Conservation (phyloP, 2,797 vertebrate species). For the Notolabrus celidotus region DNA sequence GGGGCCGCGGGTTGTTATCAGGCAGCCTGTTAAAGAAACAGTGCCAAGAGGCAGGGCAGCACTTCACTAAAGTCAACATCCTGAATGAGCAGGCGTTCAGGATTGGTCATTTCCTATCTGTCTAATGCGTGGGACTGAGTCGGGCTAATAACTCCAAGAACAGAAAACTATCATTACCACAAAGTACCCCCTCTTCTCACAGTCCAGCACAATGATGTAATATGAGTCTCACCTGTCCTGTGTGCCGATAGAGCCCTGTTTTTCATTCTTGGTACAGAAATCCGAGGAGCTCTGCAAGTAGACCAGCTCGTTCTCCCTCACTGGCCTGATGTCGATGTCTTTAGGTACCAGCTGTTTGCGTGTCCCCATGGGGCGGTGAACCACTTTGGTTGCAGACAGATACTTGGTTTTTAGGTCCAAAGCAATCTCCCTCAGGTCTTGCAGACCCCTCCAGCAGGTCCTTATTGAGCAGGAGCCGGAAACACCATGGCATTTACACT, state of each 20-base stretch:
- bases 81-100: slow-evolving; percentile 56
- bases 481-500: slow-evolving; percentile 98
- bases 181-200: background rate
- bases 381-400: slow-evolving; percentile 97
- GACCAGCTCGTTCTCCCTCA: slow-evolving; percentile 95
- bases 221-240: slow-evolving; percentile 92
- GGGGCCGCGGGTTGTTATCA: slow-evolving; percentile 71
- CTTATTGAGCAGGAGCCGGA: slow-evolving; percentile 98
- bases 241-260: slow-evolving; percentile 94
- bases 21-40: slow-evolving; percentile 57
- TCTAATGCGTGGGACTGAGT: slow-evolving; percentile 32
- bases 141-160: slow-evolving; percentile 11
- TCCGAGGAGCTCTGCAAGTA: slow-evolving; percentile 98
- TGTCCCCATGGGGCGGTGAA: slow-evolving; percentile 94
- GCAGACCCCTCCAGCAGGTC: slow-evolving; percentile 98
- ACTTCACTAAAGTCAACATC: slow-evolving; percentile 72
- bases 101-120: slow-evolving; percentile 62
- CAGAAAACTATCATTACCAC: background rate
- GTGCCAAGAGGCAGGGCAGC: slow-evolving; percentile 57
- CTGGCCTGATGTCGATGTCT: slow-evolving; percentile 96
- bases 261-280: slow-evolving; percentile 96
- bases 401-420: slow-evolving; percentile 97
- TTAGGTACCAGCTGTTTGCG: slow-evolving; percentile 98
- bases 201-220: background rate
- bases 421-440: slow-evolving; percentile 94